Evolutionary conservation across 2,888 invertebrate genomes (phyloP), one percentile per base, ranked within the genome.

Genomic region (Aradus depressus): DNA sequence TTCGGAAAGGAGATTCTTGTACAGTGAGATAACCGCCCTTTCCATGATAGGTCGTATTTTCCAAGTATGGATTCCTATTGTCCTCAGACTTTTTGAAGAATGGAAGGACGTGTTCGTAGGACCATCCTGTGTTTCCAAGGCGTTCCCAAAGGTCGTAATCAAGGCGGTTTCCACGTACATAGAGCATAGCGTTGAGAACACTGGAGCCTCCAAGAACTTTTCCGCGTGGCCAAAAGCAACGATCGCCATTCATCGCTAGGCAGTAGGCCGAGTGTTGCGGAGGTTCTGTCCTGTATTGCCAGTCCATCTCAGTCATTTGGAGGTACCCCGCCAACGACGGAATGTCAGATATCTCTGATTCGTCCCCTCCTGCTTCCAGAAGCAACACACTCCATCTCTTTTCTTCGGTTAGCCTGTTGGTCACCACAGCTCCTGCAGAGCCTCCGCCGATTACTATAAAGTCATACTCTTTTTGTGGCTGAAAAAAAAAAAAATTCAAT

Each of bases 191-290:
- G 66, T 92, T 92, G 1, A 91, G 75, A 2, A 88, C 86, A 62
- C 87, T 87, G 50, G 83, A 80, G 12, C 93, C 62, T 66, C 74
- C 74, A 57, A 71, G 57, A 1, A 72, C 90, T 67, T 89, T 91
- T 45, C 95, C 95, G 57, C 95, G 74, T 2, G 90, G 89, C 90
- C 89, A 90, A 68, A 87, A 87, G 67, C 89, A 90, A 55, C 87
- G 74, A 66, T 86, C 86, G 1, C 84, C 86, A 58, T 81, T 78
- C 88, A 90, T 88, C 5, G 85, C 89, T 55, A 85, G 75, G 63
- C 90, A 90, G 67, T 87, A 88, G n/a, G 81, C 77, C 41, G 82
- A 79, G 59, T 81, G 79, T 28, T 75, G 71, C 0, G 87, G 84
- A 3, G 85, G 81, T 34, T 72, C 68, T 2, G 90, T 91, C 68